phyloP scores from a whole-genome alignment of 2,888 invertebrate species.

The Chironomus riparius region DNA sequence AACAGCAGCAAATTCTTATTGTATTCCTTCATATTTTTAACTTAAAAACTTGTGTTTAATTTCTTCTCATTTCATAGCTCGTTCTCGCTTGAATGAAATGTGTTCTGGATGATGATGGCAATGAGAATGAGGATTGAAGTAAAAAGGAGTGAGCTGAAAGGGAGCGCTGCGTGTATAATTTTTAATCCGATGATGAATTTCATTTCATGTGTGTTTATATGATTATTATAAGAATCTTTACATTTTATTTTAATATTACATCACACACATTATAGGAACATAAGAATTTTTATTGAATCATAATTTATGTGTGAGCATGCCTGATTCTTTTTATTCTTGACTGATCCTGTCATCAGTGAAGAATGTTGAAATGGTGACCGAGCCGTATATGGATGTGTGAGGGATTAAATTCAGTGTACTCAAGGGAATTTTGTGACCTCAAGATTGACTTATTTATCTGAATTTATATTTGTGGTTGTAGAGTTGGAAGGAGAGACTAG shows the following conservation, averaged over 20 bases:
- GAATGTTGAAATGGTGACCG: neutral
- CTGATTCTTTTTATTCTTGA: neutral
- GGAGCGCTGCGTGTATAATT: neutral
- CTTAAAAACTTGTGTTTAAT: conserved; percentile 12
- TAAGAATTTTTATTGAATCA: neutral
- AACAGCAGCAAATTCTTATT: too few relatives aligned
- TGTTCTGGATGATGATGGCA: neutral
- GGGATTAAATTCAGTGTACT: too few relatives aligned
- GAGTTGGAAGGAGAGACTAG: too few relatives aligned
- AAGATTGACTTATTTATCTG: too few relatives aligned
- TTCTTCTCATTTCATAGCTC: neutral
- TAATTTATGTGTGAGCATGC: conserved; percentile 19
- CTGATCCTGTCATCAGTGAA: neutral
- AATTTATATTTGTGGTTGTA: too few relatives aligned
- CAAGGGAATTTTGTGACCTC: too few relatives aligned
- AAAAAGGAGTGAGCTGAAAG: neutral
- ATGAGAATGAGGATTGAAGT: neutral
- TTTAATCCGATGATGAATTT: conserved; percentile 21
- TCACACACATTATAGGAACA: neutral
- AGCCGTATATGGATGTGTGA: too few relatives aligned
- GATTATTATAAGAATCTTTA: neutral
- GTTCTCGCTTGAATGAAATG: too few relatives aligned
- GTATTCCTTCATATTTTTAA: too few relatives aligned
- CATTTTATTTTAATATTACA: neutral
- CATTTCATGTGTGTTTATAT: conserved; percentile 10